phyloP scores from a whole-genome alignment of 2,797 vertebrate genomes.

The Chiroxiphia lanceolata region DNA sequence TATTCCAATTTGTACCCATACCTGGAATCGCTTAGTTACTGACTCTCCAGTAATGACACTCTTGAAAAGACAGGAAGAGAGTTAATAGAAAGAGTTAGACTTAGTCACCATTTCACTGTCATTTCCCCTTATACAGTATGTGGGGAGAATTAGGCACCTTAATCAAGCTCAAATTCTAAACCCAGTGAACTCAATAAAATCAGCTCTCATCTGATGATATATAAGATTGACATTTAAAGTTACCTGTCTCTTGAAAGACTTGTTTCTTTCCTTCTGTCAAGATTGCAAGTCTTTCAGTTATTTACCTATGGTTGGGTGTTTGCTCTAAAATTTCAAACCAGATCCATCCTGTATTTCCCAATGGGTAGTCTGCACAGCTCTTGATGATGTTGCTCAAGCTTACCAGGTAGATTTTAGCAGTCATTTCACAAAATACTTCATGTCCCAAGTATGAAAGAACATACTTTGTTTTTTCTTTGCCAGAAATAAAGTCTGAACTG shows the following conservation, averaged over 20 bases:
- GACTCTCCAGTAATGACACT: neutral
- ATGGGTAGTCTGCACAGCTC: neutral
- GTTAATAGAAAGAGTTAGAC: neutral
- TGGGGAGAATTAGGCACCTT: neutral
- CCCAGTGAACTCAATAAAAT: neutral
- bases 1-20: too few relatives aligned
- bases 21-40: too few relatives aligned
- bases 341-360: neutral
- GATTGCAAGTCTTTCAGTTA: neutral
- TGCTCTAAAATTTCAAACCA: neutral
- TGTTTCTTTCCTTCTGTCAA: neutral
- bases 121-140: neutral
- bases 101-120: neutral
- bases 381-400: neutral
- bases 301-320: neutral
- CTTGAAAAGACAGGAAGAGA: neutral
- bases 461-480: neutral
- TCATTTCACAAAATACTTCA: neutral
- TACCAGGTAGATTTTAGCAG: neutral
- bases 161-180: neutral
- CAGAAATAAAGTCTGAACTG: neutral
- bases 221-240: neutral
- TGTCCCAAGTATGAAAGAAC: neutral
- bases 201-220: rapidly evolving
- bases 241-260: neutral